Evolutionary conservation across 53 echinoderm and acorn worm species (phyloP).

Genomic region (Holothuria scabra): DNA sequence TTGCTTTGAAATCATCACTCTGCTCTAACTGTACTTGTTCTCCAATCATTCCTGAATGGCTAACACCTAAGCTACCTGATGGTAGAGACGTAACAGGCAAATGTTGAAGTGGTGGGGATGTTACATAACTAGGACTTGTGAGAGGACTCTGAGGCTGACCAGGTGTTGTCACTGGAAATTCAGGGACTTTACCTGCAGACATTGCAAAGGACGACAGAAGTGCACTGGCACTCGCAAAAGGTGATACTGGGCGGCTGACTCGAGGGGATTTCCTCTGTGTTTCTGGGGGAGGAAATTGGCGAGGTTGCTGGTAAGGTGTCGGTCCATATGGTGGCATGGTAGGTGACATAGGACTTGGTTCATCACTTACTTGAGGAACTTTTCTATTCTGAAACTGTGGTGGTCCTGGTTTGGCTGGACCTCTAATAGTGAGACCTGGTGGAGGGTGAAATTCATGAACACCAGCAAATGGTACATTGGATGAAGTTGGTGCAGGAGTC

Average conservation of each 20-base stretch:
- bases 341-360: constrained; percentile 35
- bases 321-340: constrained; percentile 49
- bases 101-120: constrained; percentile 43
- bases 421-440: constrained; percentile 23
- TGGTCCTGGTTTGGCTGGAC: constrained; percentile 35
- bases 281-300: constrained; percentile 4
- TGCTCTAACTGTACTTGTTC: too few species aligned
- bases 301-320: constrained; percentile 52
- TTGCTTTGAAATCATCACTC: too few species aligned
- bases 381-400: constrained; percentile 28
- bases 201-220: constrained; percentile 91
- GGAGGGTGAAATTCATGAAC: constrained; percentile 54
- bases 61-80: too few species aligned
- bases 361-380: not conserved
- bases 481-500: not conserved
- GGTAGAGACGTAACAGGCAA: not conserved
- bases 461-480: constrained; percentile 39
- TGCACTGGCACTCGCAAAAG: constrained; percentile 84
- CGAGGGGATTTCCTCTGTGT: constrained; percentile 25
- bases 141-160: constrained; percentile 44
- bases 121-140: constrained; percentile 21
- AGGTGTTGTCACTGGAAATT: constrained; percentile 11
- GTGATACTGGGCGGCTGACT: constrained; percentile 25
- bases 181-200: constrained; percentile 73
- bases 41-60: too few species aligned